Conservation (phyloP, 2,797 vertebrate genomes). For the Scyliorhinus canicula region DNA sequence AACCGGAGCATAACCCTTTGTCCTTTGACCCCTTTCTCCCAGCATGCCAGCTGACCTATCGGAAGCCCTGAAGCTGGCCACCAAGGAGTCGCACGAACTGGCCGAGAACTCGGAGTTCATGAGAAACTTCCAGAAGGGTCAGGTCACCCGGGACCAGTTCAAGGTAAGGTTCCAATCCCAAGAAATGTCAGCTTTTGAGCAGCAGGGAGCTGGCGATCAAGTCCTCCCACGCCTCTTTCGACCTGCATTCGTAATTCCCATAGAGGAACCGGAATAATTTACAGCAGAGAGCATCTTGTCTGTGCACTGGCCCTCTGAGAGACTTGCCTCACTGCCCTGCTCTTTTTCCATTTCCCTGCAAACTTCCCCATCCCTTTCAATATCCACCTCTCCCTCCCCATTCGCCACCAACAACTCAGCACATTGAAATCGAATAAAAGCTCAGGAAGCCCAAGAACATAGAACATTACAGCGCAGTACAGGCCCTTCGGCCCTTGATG, state of each 20-base stretch:
- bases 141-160: constrained; percentile 72
- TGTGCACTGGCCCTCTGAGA: no score
- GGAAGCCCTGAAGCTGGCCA: constrained; percentile 79
- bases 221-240: not conserved
- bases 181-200: not conserved
- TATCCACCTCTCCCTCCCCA: no score
- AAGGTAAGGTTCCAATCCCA: constrained; percentile 59
- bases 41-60: constrained; percentile 70
- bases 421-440: no score
- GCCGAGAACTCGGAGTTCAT: constrained; percentile 86
- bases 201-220: not conserved
- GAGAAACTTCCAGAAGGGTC: constrained; percentile 81
- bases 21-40: constrained; percentile 18
- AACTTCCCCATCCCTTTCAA: no score
- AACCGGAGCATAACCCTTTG: not conserved
- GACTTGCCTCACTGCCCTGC: not conserved
- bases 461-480: no score
- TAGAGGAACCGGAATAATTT: not conserved
- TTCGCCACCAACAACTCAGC: no score
- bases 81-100: constrained; percentile 71
- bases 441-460: no score
- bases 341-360: not conserved
- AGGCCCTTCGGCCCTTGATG: no score
- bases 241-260: not conserved
- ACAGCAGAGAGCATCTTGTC: not conserved